These are phyloP conservation scores for Anthopleura sola DNA, from an alignment of 64 coral and sea anemone genomes.

Conservation along the genomic window DNA sequence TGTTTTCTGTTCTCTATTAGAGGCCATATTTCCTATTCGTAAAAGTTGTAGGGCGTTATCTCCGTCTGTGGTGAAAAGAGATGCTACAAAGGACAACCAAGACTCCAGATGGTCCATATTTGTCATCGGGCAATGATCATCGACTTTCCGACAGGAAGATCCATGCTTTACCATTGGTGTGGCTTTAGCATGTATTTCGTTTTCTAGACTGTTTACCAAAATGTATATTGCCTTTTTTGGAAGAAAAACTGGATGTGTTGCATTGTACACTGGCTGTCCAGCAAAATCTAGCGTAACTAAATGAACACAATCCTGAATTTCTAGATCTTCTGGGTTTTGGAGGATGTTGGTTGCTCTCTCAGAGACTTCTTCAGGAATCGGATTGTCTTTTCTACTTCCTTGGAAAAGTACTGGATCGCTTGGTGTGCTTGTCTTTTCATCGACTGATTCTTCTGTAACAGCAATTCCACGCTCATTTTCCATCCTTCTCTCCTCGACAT, in stretches of 20 bases:
- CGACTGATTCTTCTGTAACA: background rate
- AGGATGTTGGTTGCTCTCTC: background rate
- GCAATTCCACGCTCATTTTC: background rate
- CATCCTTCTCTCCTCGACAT: background rate
- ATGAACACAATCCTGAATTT: background rate
- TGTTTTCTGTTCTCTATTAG: background rate
- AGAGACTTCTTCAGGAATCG: background rate
- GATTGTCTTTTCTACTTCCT: background rate
- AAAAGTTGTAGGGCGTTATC: background rate
- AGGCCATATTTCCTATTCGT: background rate
- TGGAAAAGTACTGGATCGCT: background rate
- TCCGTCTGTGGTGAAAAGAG: background rate
- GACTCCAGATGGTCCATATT: conserved; percentile 10
- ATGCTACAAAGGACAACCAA: conserved; percentile 12
- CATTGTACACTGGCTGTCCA: conserved; percentile 15
- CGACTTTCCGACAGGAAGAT: background rate
- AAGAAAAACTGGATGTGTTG: conserved; percentile 14
- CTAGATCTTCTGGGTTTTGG: background rate
- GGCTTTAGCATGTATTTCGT: background rate
- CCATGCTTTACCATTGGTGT: background rate
- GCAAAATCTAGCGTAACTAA: conserved; percentile 1
- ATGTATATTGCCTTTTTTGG: background rate
- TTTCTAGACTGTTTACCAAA: conserved; percentile 1
- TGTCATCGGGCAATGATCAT: conserved; percentile 3
- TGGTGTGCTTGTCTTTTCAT: background rate